phyloP scores from a whole-genome alignment of 2,113 vertebrate species.

The Tachuris rubrigastra region DNA sequence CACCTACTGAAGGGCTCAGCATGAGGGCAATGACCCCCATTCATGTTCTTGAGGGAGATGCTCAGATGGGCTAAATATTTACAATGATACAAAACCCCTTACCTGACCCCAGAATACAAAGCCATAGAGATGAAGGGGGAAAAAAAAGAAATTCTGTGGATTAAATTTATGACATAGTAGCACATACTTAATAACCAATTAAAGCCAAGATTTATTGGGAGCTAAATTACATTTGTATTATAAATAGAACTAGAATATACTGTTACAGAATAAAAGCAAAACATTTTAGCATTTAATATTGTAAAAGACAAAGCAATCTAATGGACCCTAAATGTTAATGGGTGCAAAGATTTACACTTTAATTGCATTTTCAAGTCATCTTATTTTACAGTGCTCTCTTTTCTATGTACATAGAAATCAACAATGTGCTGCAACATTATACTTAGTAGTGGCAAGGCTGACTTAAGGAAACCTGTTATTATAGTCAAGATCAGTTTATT shows the following conservation, averaged over 20 bases:
- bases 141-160: neutral
- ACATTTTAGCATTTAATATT: constrained; percentile 66
- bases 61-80: neutral
- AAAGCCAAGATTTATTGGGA: constrained; percentile 69
- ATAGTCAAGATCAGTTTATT: constrained; percentile 66
- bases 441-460: constrained; percentile 33
- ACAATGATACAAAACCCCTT: neutral
- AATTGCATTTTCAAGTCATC: constrained; percentile 70
- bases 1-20: neutral
- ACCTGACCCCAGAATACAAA: neutral
- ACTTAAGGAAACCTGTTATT: constrained; percentile 68
- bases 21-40: neutral
- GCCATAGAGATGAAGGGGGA: neutral
- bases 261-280: constrained; percentile 59
- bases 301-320: constrained; percentile 69
- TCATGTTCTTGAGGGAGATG: neutral
- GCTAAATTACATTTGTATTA: constrained; percentile 60
- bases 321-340: constrained; percentile 72
- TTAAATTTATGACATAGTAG: constrained; percentile 40
- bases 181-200: constrained; percentile 72
- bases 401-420: constrained; percentile 65
- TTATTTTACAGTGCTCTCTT: constrained; percentile 58
- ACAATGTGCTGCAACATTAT: constrained; percentile 40
- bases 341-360: constrained; percentile 73
- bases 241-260: constrained; percentile 56